Evolutionary conservation across 2,888 invertebrate species (phyloP).

Genomic region (Trilocha varians): DNA sequence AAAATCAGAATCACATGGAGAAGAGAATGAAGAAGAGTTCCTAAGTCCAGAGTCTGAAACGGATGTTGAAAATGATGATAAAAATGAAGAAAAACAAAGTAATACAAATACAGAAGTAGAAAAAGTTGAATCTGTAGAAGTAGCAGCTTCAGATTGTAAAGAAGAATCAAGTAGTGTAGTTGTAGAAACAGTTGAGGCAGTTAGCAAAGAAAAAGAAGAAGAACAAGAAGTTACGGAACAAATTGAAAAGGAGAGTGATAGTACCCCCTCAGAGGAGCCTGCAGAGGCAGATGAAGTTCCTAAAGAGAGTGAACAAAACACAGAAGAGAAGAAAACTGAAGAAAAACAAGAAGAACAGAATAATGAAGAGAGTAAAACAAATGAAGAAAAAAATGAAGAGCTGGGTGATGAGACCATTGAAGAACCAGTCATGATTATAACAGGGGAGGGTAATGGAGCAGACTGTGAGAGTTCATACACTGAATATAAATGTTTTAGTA

Average conservation of each 20-base stretch:
- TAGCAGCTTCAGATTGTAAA: slow-evolving; percentile 1
- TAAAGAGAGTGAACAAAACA: too few relatives aligned
- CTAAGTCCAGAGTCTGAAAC: slow-evolving; percentile 63
- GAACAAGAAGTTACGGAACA: neutral
- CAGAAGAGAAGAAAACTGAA: too few relatives aligned
- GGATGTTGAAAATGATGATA: slow-evolving; percentile 32
- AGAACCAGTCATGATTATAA: slow-evolving; percentile 80
- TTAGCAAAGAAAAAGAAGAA: slow-evolving; percentile 5
- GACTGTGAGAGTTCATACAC: slow-evolving; percentile 73
- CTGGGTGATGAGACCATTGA: slow-evolving; percentile 78
- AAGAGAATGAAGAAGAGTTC: slow-evolving; percentile 66
- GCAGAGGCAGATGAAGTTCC: too few relatives aligned
- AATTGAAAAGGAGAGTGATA: too few relatives aligned
- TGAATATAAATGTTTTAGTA: slow-evolving; percentile 2
- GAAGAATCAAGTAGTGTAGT: slow-evolving; percentile 1
- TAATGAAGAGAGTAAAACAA: too few relatives aligned
- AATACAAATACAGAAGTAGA: slow-evolving; percentile 17
- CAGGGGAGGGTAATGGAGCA: slow-evolving; percentile 79
- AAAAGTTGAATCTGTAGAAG: slow-evolving; percentile 3
- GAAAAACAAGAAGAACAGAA: slow-evolving; percentile 1
- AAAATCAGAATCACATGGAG: slow-evolving; percentile 40
- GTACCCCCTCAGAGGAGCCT: too few relatives aligned
- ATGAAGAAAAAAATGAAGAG: slow-evolving; percentile 11
- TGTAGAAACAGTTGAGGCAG: neutral
- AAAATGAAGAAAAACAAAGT: slow-evolving; percentile 26